Evolutionary conservation across 2,888 invertebrate species (phyloP).

Genomic region (Encarsia formosa): DNA sequence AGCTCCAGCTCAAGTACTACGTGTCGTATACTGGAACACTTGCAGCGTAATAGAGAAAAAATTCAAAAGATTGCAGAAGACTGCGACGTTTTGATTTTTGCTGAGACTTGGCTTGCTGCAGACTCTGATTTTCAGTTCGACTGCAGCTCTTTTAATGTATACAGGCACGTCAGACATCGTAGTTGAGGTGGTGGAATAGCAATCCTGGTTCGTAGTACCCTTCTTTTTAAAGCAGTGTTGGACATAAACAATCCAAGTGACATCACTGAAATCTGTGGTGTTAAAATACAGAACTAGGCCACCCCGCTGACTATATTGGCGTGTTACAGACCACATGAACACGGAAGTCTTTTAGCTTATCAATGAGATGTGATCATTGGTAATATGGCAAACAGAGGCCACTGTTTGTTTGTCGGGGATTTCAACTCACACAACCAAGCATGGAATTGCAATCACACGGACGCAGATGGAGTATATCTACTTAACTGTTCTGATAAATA

Average conservation of each 20-base stretch:
- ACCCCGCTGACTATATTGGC: background rate
- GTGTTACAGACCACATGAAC: background rate
- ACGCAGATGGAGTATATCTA: no score
- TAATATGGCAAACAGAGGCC: no score
- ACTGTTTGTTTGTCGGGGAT: no score
- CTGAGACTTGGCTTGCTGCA: background rate
- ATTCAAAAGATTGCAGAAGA: background rate
- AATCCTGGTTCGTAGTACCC: background rate
- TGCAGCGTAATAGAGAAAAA: background rate
- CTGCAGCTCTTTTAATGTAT: no score
- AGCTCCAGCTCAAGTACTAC: no score
- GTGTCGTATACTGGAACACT: background rate
- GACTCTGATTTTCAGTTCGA: background rate
- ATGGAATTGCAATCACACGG: no score
- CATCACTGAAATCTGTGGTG: background rate
- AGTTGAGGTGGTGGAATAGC: background rate
- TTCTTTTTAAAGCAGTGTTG: background rate
- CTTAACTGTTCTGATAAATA: no score
- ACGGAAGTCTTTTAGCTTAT: no score
- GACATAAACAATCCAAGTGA: background rate
- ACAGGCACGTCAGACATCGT: background rate
- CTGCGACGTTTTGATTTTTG: background rate
- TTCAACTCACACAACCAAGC: no score
- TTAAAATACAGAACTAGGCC: background rate
- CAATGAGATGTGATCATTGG: no score